phyloP scores from a whole-genome alignment of 2,113 vertebrate genomes.

The Pholis gunnellus region DNA sequence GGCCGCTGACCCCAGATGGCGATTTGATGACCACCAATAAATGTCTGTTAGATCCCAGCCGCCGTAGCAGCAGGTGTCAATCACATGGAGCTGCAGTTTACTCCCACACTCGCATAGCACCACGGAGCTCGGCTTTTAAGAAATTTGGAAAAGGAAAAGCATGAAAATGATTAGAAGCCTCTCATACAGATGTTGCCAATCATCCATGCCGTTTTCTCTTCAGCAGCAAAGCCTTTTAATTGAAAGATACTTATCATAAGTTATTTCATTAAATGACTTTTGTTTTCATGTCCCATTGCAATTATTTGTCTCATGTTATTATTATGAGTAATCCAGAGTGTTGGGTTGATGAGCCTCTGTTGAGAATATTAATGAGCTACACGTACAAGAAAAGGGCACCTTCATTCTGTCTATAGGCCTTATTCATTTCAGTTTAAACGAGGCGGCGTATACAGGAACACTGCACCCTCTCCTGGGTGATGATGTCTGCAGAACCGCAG shows the following conservation, averaged over 20 bases:
- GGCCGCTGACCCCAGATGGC: constrained; percentile 58
- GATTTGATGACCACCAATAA: constrained; percentile 72
- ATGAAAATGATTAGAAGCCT: neutral
- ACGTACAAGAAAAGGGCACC: constrained; percentile 39
- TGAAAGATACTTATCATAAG: constrained; percentile 52
- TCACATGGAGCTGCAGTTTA: constrained; percentile 35
- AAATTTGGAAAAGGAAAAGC: neutral
- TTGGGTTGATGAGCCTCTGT: constrained; percentile 39
- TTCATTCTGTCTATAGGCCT: constrained; percentile 18
- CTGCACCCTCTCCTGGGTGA: constrained; percentile 1
- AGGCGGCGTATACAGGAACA: constrained; percentile 1
- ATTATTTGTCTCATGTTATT: constrained; percentile 56
- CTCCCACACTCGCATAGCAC: constrained; percentile 1
- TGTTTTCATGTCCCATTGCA: constrained; percentile 50
- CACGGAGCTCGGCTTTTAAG: neutral
- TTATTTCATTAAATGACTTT: constrained; percentile 53
- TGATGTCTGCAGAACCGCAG: constrained; percentile 15
- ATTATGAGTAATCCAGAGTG: constrained; percentile 38
- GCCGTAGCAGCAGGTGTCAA: constrained; percentile 30
- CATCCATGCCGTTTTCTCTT: constrained; percentile 29
- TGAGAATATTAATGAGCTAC: constrained; percentile 56
- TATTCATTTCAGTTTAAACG: constrained; percentile 34
- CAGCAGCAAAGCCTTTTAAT: constrained; percentile 18
- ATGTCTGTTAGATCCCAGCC: constrained; percentile 50
- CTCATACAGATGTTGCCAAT: constrained; percentile 18